These are phyloP conservation scores for Barbus barbus DNA, from an alignment of 2,113 vertebrate species.

Conservation along the genomic window DNA sequence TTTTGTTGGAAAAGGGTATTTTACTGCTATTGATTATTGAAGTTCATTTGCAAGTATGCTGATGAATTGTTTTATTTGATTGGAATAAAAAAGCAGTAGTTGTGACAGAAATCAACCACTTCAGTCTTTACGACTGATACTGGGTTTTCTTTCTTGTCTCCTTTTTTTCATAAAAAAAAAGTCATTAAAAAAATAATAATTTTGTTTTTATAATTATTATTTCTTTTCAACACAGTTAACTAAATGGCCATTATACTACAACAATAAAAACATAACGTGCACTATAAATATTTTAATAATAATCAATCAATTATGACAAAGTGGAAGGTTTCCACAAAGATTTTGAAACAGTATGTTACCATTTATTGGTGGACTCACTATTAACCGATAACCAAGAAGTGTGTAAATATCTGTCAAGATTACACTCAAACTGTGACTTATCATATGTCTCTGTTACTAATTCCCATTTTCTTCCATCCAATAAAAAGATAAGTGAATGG, in stretches of 20 bases:
- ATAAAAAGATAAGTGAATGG: neutral
- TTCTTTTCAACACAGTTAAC: neutral
- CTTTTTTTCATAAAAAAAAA: no score
- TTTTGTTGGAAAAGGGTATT: neutral
- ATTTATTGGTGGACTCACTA: neutral
- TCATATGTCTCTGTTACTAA: neutral
- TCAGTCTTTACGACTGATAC: neutral
- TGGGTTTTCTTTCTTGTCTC: neutral
- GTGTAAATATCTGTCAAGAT: neutral
- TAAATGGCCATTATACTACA: neutral
- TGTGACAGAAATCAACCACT: neutral
- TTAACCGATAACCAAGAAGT: no score
- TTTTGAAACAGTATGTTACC: neutral
- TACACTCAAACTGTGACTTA: neutral
- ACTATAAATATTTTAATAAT: neutral
- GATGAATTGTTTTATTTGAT: neutral
- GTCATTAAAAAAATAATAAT: neutral
- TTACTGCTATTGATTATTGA: neutral
- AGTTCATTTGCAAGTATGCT: slow-evolving; percentile 7
- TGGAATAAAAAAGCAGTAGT: neutral
- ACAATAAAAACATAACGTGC: neutral
- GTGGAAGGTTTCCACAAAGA: neutral
- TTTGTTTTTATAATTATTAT: neutral
- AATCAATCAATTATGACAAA: neutral
- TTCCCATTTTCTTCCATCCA: neutral